Percentiles rank a stretch among this genome's conserved stretches.
Evolutionary conservation across 2,888 invertebrate species (phyloP).

Genomic region (Ametastegia equiseti): DNA sequence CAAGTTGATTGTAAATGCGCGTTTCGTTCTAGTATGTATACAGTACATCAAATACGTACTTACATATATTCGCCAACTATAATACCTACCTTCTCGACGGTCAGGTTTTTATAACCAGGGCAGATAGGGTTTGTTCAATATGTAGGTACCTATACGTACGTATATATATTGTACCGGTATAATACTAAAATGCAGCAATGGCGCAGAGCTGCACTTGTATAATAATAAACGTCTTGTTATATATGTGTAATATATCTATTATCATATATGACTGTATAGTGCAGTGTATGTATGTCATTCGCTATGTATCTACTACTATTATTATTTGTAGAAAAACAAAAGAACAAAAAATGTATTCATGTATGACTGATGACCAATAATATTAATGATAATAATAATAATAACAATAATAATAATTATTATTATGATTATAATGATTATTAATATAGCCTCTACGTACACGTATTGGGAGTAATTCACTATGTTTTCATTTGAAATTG

Average conservation of each 20-base stretch:
- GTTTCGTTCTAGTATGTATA: neutral
- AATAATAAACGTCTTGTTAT: neutral
- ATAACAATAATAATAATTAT: no score
- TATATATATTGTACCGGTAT: neutral
- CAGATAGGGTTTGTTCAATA: constrained; percentile 26
- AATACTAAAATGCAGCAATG: constrained; percentile 28
- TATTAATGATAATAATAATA: no score
- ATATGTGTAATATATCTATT: neutral
- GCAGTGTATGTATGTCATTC: neutral
- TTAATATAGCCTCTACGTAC: no score
- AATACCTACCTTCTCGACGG: constrained; percentile 27
- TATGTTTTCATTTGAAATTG: no score
- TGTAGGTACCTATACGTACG: neutral
- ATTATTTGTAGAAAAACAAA: no score
- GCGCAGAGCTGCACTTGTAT: neutral
- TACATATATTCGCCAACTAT: constrained; percentile 13
- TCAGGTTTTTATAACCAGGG: constrained; percentile 14
- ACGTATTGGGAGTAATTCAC: no score
- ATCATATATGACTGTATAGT: neutral
- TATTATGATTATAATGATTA: no score
- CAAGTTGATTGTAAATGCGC: neutral
- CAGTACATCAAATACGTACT: neutral
- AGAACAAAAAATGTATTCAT: no score
- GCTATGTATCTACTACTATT: no score
- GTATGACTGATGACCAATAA: no score